A percentile compares a stretch with the other conserved stretches of the same genome.
phyloP scores from a whole-genome alignment of 2,797 vertebrate species.

The Macroramphosus scolopax region DNA sequence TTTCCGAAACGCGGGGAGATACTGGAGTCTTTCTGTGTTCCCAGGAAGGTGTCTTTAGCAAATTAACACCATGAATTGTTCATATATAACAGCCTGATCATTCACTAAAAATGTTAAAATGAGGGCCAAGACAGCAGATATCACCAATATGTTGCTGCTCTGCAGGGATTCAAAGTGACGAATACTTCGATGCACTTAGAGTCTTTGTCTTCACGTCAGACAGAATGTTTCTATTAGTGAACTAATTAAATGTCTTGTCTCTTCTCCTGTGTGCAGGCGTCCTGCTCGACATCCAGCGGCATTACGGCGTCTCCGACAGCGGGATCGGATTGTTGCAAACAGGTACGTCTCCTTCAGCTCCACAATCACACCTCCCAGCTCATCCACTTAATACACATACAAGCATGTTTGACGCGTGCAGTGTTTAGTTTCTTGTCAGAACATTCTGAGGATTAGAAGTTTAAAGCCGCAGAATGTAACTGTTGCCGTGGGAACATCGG shows the following conservation, averaged over 20 bases:
- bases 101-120: conserved; percentile 24
- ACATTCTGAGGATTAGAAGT: too few relatives aligned
- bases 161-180: conserved; percentile 37
- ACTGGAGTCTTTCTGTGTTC: not conserved
- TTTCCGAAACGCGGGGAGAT: too few relatives aligned
- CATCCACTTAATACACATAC: too few relatives aligned
- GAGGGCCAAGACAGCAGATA: conserved; percentile 44
- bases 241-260: too few relatives aligned
- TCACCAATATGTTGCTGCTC: conserved; percentile 18
- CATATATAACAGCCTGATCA: conserved; percentile 10
- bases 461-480: too few relatives aligned
- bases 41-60: conserved; percentile 6
- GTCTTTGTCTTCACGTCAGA: too few relatives aligned
- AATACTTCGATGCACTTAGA: too few relatives aligned
- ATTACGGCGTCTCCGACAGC: conserved; percentile 88
- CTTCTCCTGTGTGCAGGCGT: conserved; percentile 81
- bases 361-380: conserved; percentile 43
- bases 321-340: conserved; percentile 91
- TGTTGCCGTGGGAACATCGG: too few relatives aligned
- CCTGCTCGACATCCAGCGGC: conserved; percentile 90
- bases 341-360: conserved; percentile 80
- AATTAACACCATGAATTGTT: conserved; percentile 12
- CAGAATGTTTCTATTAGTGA: too few relatives aligned
- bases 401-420: too few relatives aligned
- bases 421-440: too few relatives aligned